These are phyloP conservation scores for Siniperca chuatsi DNA, from an alignment of 2,113 vertebrate species.

Conservation along the genomic window DNA sequence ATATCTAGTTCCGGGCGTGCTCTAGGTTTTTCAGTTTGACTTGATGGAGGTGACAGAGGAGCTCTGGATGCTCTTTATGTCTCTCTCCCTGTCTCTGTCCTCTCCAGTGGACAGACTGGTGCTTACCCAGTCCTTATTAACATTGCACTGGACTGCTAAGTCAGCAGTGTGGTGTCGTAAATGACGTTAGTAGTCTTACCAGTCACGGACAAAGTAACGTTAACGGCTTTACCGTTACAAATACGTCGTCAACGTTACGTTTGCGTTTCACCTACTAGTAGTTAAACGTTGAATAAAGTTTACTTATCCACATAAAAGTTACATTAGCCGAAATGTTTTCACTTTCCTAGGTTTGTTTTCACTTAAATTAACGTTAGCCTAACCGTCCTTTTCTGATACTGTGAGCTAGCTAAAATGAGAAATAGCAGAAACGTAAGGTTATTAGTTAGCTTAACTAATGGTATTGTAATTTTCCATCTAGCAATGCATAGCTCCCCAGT, in stretches of 20 bases:
- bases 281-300: not conserved
- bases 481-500: not conserved
- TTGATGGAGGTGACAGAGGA: constrained; percentile 35
- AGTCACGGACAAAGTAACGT: constrained; percentile 7
- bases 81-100: not conserved
- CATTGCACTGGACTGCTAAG: constrained; percentile 51
- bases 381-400: fast-evolving
- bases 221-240: not conserved
- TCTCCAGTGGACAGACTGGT: constrained; percentile 5
- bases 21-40: not conserved
- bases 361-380: not conserved
- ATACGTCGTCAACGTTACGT: not conserved
- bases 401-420: not conserved
- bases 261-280: not conserved
- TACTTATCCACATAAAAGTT: not conserved
- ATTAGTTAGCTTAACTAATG: too few species aligned
- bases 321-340: not conserved
- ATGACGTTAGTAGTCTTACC: constrained; percentile 11
- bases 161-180: constrained; percentile 61
- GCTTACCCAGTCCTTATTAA: constrained; percentile 30
- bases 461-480: not conserved
- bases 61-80: constrained; percentile 26
- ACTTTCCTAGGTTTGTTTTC: not conserved
- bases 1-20: not conserved
- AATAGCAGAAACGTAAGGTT: too few species aligned